Percentiles rank a stretch among this genome's conserved stretches.
Evolutionary conservation across 2,888 invertebrate species (phyloP).

Genomic region (Chironomus tentans): DNA sequence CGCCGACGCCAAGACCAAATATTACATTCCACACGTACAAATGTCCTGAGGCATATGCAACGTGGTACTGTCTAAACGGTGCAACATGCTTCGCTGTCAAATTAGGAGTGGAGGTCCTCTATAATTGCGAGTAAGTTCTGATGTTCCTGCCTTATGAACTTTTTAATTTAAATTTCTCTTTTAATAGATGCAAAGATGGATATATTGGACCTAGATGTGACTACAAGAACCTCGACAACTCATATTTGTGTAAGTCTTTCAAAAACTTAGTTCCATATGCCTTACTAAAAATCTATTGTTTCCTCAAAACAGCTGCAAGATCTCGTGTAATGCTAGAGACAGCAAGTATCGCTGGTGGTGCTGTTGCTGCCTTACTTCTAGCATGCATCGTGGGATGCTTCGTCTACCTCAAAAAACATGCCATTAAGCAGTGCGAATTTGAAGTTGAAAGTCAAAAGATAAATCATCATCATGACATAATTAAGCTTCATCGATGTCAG

Average conservation of each 20-base stretch:
- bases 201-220: slow-evolving; percentile 93
- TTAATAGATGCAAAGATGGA: slow-evolving; percentile 64
- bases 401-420: slow-evolving; percentile 9
- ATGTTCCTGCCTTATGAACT: background rate
- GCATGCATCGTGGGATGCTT: slow-evolving; percentile 4
- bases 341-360: slow-evolving; percentile 72
- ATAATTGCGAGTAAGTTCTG: slow-evolving; percentile 70
- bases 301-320: slow-evolving; percentile 45
- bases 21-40: slow-evolving; percentile 90
- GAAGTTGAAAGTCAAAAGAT: slow-evolving; percentile 16
- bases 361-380: slow-evolving; percentile 41
- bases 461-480: slow-evolving; percentile 14
- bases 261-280: background rate
- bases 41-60: slow-evolving; percentile 86
- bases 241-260: slow-evolving; percentile 56
- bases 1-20: slow-evolving; percentile 75
- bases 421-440: slow-evolving; percentile 2
- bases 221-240: slow-evolving; percentile 92
- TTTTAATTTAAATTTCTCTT: slow-evolving; percentile 4
- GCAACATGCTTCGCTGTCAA: slow-evolving; percentile 91
- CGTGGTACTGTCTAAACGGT: slow-evolving; percentile 92
- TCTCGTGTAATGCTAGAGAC: slow-evolving; percentile 69
- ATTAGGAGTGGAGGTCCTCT: slow-evolving; percentile 84
- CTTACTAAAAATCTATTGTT: background rate
- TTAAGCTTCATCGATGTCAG: slow-evolving; percentile 14